phyloP scores from a whole-genome alignment of 2,113 vertebrate species.

The Xiphorhynchus elegans region DNA sequence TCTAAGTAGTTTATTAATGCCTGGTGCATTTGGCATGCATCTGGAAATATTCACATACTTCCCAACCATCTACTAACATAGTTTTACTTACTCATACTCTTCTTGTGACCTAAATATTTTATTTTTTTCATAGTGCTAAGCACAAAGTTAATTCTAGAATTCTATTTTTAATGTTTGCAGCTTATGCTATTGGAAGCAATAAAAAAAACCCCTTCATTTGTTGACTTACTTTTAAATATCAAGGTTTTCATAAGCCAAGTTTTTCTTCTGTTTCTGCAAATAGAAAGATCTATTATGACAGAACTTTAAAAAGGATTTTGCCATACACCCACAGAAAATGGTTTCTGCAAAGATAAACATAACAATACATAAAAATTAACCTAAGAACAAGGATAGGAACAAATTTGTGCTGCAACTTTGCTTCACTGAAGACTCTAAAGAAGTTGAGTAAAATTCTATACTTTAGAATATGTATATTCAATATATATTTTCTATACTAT shows the following conservation, averaged over 20 bases:
- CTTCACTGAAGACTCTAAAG: background rate
- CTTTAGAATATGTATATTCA: too few relatives aligned
- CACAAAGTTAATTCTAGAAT: background rate
- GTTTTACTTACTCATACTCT: background rate
- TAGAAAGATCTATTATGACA: background rate
- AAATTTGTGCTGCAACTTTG: background rate
- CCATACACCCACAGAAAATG: background rate
- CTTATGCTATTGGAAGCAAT: background rate
- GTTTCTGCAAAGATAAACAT: background rate
- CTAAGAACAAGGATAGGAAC: background rate
- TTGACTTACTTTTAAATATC: background rate
- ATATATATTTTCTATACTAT: background rate
- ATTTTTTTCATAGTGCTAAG: background rate
- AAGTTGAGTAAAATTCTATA: background rate
- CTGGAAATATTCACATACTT: background rate
- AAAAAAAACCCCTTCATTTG: background rate
- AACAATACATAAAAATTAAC: background rate
- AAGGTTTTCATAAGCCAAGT: background rate
- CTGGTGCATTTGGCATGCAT: background rate
- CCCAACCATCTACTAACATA: background rate
- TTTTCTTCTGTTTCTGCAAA: background rate
- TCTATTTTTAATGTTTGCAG: background rate
- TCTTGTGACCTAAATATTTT: background rate
- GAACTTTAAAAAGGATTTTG: background rate
- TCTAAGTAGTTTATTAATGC: background rate